Percentiles rank a stretch among this genome's conserved stretches.
These are phyloP conservation scores for Zele albiditarsus DNA, from an alignment of 2,888 invertebrate genomes.

Conservation along the genomic window DNA sequence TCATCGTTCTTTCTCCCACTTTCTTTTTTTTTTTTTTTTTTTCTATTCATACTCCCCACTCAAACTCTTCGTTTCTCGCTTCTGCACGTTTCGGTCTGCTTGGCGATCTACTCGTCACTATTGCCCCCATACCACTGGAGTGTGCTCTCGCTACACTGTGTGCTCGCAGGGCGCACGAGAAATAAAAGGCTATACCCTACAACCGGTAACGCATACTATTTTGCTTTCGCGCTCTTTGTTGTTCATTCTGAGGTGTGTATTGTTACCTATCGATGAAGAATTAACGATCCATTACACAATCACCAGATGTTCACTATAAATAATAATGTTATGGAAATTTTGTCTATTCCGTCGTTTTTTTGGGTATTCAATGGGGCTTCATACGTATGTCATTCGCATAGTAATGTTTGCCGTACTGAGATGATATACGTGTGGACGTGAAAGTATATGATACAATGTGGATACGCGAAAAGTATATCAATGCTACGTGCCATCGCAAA, in stretches of 20 bases:
- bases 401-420: too few relatives aligned
- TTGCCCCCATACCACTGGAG: constrained; percentile 31
- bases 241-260: neutral
- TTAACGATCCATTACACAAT: neutral
- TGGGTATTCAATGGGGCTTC: neutral
- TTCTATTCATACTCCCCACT: constrained; percentile 22
- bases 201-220: constrained; percentile 2
- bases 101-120: constrained; percentile 22
- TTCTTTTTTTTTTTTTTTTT: constrained; percentile 11
- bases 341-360: neutral
- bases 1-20: neutral
- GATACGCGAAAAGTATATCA: neutral
- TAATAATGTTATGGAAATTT: neutral
- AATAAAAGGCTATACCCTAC: constrained; percentile 1
- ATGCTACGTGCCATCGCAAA: neutral
- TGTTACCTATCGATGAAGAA: neutral
- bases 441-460: too few relatives aligned
- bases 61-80: constrained; percentile 32
- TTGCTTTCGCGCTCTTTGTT: neutral
- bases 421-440: too few relatives aligned
- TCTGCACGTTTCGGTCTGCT: constrained; percentile 10
- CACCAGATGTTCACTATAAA: neutral
- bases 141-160: neutral
- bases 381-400: neutral
- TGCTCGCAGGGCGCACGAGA: constrained; percentile 4